Evolutionary conservation across 1,140 invertebrate genomes (phyloP), one percentile per base, ranked within the genome.

Genomic region (Dreissena polymorpha): DNA sequence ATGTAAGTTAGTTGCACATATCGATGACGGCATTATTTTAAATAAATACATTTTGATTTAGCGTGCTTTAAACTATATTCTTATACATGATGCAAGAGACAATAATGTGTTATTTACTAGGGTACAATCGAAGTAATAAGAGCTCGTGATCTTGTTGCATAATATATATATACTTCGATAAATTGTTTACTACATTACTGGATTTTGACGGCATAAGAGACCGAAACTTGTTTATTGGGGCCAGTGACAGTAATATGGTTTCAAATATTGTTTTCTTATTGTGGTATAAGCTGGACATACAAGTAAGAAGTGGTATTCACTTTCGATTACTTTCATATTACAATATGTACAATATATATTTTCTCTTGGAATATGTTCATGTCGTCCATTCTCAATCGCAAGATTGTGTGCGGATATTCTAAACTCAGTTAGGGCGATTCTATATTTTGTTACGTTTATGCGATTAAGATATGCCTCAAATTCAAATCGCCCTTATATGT

Each of bases 231-330:
- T 68, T 25, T 27, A n/a, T 27, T 16, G 55, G 21, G 72, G 23
- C 72, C 72, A 10, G 21, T 23, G 49, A 74, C 72, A 74, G 50
- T 50, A 74, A 57, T 57, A 74, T 60, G 53, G 72, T 74, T 74
- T 74, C 27, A 74, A 21, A 60, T 74, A 27, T 74, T 74, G 10
- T 55, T 51, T 39, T 74, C 72, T 55, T 1, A 53, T 50, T 14
- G 18, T 18, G 14, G n/a, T 72, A 39, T 72, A 72, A 50, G 39
- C 53, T 25, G 70, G n/a, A 72, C 70, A 72, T 25, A 72, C 70
- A 50, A 72, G 50, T 14, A 72, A 53, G 23, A 72, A 39, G 23
- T 74, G 51, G 51, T 55, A 71, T 50, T 71, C 69, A 39, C n/a
- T 74, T 74, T 74, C 72, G 12, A 74, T 13, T 10, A 60, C 53